Base-by-base conservation (phyloP, 2,888 invertebrate genomes). In the Corythucha ciliata region DNA sequence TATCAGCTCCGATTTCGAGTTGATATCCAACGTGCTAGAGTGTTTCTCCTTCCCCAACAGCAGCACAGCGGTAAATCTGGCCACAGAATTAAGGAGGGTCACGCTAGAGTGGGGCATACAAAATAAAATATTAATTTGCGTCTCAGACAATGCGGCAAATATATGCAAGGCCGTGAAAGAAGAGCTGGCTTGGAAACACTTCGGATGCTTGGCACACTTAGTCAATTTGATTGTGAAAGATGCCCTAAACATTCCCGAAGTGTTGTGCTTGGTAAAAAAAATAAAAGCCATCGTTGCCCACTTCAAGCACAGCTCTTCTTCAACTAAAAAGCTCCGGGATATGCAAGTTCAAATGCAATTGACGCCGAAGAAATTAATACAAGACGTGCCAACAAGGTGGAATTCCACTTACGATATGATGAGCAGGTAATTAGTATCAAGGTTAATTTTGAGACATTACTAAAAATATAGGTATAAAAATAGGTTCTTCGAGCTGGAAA, bases 71-170 rank as follows among this genome's bases (percentile, higher is more conserved):
- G 12, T 39, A 44, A 33, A 53, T 42, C 22, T 53, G 26, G 49
- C 41, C 21, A 33, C 44, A 10, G 49, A 44, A 16, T 18, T 42
- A 20, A 26, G 20, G 22, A 41, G 36, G 22, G 32, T 37, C 22
- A 34, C 40, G 14, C 24, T 26, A 24, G 46, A 60, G 26, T 63
- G 46, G 45, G 36, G 55, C 39, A 48, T 48, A 26, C 21, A 45
- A 29, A 45, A 59, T 20, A 62, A 63, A 61, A 57, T 65, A 40
- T 39, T 58, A 40, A 57, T 53, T 25, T 47, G 55, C 33, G 61
- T 49, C 4, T 37, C 49, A n/a, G 53, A 53, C 37, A 50, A 53
- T 52, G 62, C 63, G 22, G 58, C 59, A 40, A 64, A 63, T 57
- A 44, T 44, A 27, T 58, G 60, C 25, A 57, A 58, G 29, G 60